phyloP scores from a whole-genome alignment of 2,888 invertebrate species.

The Morpho deidamia region DNA sequence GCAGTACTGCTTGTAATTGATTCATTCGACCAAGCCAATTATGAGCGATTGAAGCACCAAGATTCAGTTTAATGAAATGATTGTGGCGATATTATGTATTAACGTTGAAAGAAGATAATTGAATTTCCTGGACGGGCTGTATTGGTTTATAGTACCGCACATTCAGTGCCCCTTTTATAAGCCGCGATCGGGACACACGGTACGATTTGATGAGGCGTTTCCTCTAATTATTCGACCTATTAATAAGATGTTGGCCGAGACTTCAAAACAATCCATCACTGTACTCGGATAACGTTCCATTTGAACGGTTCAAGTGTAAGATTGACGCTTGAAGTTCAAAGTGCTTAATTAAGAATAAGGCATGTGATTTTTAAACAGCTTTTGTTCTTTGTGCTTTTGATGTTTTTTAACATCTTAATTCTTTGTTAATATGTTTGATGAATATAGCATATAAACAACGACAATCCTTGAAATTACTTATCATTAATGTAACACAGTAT shows the following conservation, averaged over 20 bases:
- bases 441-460: no score
- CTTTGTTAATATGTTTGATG: neutral
- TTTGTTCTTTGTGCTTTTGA: neutral
- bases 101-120: conserved; percentile 74
- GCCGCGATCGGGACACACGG: conserved; percentile 40
- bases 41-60: conserved; percentile 58
- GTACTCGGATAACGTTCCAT: conserved; percentile 42
- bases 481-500: no score
- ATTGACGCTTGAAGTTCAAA: conserved; percentile 11
- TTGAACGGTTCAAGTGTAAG: conserved; percentile 35
- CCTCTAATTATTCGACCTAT: conserved; percentile 75
- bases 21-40: conserved; percentile 62
- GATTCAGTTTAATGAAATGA: conserved; percentile 73
- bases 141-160: conserved; percentile 45
- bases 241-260: conserved; percentile 52
- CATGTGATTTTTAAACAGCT: neutral
- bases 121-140: conserved; percentile 72
- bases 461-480: no score
- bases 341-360: neutral
- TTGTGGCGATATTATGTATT: conserved; percentile 72
- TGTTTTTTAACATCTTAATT: neutral
- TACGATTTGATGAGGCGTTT: conserved; percentile 65
- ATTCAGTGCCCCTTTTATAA: conserved; percentile 60
- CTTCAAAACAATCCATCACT: conserved; percentile 53
- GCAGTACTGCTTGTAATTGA: conserved; percentile 28